A percentile compares a stretch with the other conserved stretches of the same genome.
Evolutionary conservation across 2,888 invertebrate species (phyloP).

Genomic region (Erebia ligea): DNA sequence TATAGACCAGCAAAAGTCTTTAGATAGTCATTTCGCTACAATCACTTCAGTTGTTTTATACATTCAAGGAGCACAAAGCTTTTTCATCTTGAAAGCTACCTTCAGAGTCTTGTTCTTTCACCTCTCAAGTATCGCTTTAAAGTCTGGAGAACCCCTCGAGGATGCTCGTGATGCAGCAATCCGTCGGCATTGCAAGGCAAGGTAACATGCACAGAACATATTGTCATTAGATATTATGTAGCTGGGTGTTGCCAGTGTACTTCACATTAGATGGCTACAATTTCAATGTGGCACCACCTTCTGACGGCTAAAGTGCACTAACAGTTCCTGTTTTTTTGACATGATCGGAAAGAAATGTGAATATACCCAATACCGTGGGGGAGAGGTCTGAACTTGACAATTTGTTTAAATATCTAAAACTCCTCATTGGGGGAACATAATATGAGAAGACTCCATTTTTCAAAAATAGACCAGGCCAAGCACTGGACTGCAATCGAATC

Average conservation of each 20-base stretch:
- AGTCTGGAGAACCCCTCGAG: constrained; percentile 58
- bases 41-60: constrained; percentile 21
- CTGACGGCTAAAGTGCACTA: constrained; percentile 21
- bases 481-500: too few relatives aligned
- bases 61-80: constrained; percentile 30
- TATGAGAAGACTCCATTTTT: too few relatives aligned
- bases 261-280: constrained; percentile 28
- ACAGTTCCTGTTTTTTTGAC: not conserved
- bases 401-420: too few relatives aligned
- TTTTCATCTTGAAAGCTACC: constrained; percentile 32
- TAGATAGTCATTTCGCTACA: constrained; percentile 20
- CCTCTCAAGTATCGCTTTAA: constrained; percentile 47
- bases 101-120: constrained; percentile 35
- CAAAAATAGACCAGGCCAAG: too few relatives aligned
- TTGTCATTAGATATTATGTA: constrained; percentile 28
- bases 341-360: not conserved
- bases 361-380: not conserved
- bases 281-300: constrained; percentile 14
- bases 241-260: constrained; percentile 30
- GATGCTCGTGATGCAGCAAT: constrained; percentile 74
- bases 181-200: constrained; percentile 61
- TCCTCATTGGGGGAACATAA: too few relatives aligned
- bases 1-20: constrained; percentile 8
- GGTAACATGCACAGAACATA: constrained; percentile 58
- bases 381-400: too few relatives aligned